Evolutionary conservation across 2,797 vertebrate genomes (phyloP).

Genomic region (Pantherophis alleghaniensis): DNA sequence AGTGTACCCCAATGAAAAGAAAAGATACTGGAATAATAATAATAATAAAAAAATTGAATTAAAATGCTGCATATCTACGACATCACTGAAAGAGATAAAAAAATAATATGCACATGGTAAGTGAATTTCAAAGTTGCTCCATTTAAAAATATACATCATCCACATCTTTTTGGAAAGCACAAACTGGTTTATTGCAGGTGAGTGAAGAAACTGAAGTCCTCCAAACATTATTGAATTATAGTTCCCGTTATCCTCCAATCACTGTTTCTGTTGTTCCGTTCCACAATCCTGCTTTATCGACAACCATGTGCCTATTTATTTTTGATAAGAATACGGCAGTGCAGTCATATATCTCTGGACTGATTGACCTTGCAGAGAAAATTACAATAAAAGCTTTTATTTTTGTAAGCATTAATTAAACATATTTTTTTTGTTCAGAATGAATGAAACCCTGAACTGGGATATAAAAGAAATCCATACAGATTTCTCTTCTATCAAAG

Average conservation of each 20-base stretch:
- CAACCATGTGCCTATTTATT: background rate
- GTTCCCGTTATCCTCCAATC: background rate
- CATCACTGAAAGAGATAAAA: background rate
- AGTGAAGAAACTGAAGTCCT: background rate
- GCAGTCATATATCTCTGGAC: background rate
- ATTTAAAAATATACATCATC: accelerated
- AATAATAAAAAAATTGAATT: background rate
- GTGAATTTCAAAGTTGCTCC: background rate
- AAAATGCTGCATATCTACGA: background rate
- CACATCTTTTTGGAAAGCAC: background rate
- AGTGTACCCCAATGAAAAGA: background rate
- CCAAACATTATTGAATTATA: background rate
- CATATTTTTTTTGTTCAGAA: background rate
- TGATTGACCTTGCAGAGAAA: background rate
- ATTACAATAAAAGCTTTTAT: background rate
- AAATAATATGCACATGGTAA: background rate
- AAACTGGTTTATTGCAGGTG: background rate
- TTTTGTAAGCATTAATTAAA: background rate
- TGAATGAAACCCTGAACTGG: background rate
- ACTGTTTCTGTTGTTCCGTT: too few species aligned
- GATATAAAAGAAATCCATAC: background rate
- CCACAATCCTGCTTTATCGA: background rate
- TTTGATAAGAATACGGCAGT: background rate
- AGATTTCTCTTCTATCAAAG: background rate
- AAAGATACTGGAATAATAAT: background rate